Conservation (phyloP, 2,113 vertebrate species). For the Pelvicachromis taeniatus region DNA sequence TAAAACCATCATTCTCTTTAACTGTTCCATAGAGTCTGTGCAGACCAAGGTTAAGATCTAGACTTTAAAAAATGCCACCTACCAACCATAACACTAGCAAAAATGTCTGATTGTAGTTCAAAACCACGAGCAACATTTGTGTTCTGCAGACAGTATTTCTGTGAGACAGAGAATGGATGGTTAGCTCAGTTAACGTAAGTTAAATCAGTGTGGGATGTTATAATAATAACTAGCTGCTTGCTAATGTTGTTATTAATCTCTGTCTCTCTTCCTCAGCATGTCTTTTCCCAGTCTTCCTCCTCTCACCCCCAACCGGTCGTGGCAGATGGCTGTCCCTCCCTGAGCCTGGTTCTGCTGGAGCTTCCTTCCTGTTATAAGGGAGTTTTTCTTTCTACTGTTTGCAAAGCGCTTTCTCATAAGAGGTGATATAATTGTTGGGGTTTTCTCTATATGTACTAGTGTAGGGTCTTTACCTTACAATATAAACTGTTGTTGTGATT, state of each 20-base stretch:
- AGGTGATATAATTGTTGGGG: neutral
- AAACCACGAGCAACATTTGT: neutral
- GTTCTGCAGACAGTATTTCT: neutral
- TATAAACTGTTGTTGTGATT: neutral
- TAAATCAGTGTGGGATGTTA: neutral
- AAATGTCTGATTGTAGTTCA: neutral
- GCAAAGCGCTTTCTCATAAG: neutral
- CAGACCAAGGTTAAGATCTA: neutral
- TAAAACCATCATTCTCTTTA: neutral
- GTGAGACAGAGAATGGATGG: fast-evolving
- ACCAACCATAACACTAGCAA: neutral
- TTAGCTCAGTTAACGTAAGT: neutral
- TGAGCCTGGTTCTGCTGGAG: neutral
- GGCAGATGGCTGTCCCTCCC: fast-evolving
- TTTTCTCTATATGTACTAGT: neutral
- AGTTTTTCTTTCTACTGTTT: neutral
- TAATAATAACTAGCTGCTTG: neutral
- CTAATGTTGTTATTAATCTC: neutral
- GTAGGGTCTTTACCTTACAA: neutral
- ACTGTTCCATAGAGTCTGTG: neutral
- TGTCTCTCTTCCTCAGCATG: neutral
- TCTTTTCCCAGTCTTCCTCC: neutral
- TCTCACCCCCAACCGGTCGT: neutral
- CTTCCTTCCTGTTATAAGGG: neutral
- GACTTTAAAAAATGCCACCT: neutral